Evolutionary conservation across 53 echinoderm and acorn worm species (phyloP).

Genomic region (Stichopus horrens): DNA sequence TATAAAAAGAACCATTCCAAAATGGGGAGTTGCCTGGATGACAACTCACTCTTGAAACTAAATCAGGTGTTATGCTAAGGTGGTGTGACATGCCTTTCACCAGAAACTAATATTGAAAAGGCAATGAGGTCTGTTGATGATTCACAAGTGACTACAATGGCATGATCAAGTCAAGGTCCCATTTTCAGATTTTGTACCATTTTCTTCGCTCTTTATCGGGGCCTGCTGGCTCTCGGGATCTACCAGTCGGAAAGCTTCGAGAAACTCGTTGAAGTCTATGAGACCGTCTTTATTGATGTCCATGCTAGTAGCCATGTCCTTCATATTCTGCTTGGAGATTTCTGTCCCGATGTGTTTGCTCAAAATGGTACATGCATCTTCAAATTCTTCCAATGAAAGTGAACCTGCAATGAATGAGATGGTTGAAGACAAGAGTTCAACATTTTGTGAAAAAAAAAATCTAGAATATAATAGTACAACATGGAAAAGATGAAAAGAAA

Average conservation of each 20-base stretch:
- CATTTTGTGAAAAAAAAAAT: not conserved
- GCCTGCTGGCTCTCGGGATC: constrained; percentile 65
- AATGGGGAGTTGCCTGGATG: no score
- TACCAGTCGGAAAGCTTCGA: constrained; percentile 90
- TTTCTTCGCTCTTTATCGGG: not conserved
- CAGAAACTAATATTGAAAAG: no score
- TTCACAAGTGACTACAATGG: no score
- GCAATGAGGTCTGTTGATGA: no score
- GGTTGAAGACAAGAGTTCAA: not conserved
- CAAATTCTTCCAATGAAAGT: constrained; percentile 96
- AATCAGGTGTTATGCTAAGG: no score
- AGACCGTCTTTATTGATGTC: constrained; percentile 98
- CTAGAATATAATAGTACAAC: no score
- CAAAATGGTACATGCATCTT: constrained; percentile 87
- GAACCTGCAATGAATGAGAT: constrained; percentile 51
- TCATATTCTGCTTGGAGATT: constrained; percentile 74
- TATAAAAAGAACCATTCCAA: no score
- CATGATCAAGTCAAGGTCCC: no score
- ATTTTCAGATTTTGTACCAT: not conserved
- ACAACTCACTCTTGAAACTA: no score
- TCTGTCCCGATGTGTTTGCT: constrained; percentile 82
- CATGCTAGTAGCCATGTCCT: constrained; percentile 90
- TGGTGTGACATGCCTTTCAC: no score
- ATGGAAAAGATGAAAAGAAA: no score
- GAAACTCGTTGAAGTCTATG: constrained; percentile 98